phyloP scores from a whole-genome alignment of 1,140 invertebrate species.

The Ganaspis sp. region DNA sequence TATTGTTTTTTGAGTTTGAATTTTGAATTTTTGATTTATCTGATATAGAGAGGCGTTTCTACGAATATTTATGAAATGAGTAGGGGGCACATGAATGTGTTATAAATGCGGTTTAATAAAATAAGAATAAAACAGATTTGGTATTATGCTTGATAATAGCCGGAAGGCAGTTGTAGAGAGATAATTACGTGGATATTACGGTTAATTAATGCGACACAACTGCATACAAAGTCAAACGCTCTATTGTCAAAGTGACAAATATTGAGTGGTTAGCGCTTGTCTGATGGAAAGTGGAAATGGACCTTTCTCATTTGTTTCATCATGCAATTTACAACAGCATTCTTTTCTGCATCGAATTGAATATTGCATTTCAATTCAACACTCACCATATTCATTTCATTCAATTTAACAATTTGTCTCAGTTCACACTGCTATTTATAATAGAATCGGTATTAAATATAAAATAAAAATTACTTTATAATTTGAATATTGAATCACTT shows the following conservation, averaged over 20 bases:
- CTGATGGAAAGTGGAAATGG: not conserved
- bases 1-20: too few relatives aligned
- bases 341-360: not conserved
- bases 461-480: too few relatives aligned
- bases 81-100: not conserved
- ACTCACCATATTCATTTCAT: not conserved
- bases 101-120: not conserved
- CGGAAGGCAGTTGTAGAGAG: not conserved
- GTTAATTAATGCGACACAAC: conserved; percentile 6
- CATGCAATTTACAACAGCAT: not conserved
- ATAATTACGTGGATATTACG: not conserved
- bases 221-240: not conserved
- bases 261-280: conserved; percentile 6
- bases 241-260: conserved; percentile 20
- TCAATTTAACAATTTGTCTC: not conserved
- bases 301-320: conserved; percentile 20
- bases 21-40: too few relatives aligned
- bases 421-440: too few relatives aligned
- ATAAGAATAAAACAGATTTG: not conserved
- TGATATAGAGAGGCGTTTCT: too few relatives aligned
- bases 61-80: not conserved
- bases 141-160: not conserved
- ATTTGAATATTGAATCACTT: too few relatives aligned
- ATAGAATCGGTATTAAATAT: too few relatives aligned
- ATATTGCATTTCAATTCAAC: conserved; percentile 5